Conservation (phyloP, 2,888 invertebrate genomes). For the Calameuta pallipes region DNA sequence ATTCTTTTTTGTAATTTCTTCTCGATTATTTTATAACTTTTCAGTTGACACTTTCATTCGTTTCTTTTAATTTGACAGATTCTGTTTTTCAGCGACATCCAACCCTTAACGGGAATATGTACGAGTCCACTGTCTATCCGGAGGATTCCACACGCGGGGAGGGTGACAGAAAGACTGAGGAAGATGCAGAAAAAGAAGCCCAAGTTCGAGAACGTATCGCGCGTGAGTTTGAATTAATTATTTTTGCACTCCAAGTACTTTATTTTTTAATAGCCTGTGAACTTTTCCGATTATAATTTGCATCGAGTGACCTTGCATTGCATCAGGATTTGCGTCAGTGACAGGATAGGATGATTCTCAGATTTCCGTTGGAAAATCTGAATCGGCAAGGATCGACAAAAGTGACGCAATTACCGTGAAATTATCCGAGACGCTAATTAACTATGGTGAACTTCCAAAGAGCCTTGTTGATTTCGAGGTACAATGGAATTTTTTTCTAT, state of each 20-base stretch:
- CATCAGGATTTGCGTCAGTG: background rate
- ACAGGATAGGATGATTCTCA: background rate
- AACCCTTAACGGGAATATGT: slow-evolving; percentile 42
- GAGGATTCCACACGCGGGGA: slow-evolving; percentile 24
- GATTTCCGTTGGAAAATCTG: slow-evolving; percentile 1
- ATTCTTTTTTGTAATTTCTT: background rate
- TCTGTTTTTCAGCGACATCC: background rate
- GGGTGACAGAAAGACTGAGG: background rate
- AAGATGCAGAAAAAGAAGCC: background rate
- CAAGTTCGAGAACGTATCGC: background rate
- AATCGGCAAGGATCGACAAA: background rate
- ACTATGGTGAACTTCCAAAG: background rate
- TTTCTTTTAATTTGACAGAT: background rate
- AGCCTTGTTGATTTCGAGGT: background rate
- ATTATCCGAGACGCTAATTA: background rate
- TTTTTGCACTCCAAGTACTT: background rate
- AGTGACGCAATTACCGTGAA: background rate
- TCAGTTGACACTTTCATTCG: background rate
- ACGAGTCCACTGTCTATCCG: slow-evolving; percentile 58
- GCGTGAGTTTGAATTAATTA: background rate
- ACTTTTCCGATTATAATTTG: background rate
- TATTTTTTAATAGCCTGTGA: background rate
- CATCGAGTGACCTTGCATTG: background rate
- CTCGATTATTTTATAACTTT: background rate
- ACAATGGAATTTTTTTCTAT: background rate